A percentile compares a stretch with the other conserved stretches of the same genome.
These are phyloP conservation scores for Acrossocheilus wenchowensis DNA, from an alignment of 2,797 vertebrate species.

Conservation along the genomic window DNA sequence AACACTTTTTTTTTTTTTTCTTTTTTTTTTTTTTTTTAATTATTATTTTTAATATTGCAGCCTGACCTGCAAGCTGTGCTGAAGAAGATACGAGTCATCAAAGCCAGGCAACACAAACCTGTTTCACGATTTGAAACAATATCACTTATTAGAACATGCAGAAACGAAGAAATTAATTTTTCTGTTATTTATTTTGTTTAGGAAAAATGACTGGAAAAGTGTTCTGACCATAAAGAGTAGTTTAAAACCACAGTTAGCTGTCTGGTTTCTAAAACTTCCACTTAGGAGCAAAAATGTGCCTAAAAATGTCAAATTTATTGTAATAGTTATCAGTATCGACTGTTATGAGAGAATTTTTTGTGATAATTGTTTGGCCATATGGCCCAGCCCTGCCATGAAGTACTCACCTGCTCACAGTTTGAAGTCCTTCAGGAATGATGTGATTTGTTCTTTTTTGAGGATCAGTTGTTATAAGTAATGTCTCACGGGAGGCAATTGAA, in stretches of 20 bases:
- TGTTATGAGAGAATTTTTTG: too few relatives aligned
- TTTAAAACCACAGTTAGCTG: background rate
- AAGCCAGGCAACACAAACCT: too few relatives aligned
- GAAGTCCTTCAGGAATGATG: background rate
- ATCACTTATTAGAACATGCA: background rate
- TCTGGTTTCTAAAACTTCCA: background rate
- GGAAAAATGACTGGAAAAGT: background rate
- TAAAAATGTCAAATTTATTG: background rate
- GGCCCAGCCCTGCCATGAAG: background rate
- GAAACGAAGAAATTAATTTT: background rate
- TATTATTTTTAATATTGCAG: too few relatives aligned
- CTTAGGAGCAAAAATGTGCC: background rate
- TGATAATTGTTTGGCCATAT: too few relatives aligned
- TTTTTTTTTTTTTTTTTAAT: too few relatives aligned
- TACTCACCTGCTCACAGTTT: background rate
- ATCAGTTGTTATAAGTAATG: background rate
- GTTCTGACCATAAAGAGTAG: background rate
- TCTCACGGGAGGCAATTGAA: background rate
- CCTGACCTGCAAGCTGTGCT: too few relatives aligned
- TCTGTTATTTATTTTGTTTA: background rate
- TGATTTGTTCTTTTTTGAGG: background rate
- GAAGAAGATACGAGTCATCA: too few relatives aligned
- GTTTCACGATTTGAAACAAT: too few relatives aligned
- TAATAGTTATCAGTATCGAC: too few relatives aligned
- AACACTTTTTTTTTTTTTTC: too few relatives aligned